Conservation (phyloP, 1,140 invertebrate species). For the Bombyx mandarina region DNA sequence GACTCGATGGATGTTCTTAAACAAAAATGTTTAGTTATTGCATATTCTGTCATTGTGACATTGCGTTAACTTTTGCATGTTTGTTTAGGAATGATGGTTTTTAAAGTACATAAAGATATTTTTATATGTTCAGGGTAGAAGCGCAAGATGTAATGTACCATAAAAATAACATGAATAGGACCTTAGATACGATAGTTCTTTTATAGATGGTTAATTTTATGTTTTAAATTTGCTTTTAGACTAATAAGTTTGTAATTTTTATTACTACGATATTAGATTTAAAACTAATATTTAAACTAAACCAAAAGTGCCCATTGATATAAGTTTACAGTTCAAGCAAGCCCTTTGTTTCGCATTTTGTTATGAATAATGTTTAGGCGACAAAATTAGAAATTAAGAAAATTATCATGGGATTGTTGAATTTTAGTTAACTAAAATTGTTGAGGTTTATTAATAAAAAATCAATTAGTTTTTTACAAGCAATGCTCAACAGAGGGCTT, state of each 20-base stretch:
- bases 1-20: constrained; percentile 31
- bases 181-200: constrained; percentile 67
- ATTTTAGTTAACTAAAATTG: constrained; percentile 69
- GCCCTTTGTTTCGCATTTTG: constrained; percentile 63
- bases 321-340: constrained; percentile 67
- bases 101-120: constrained; percentile 66
- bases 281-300: constrained; percentile 71
- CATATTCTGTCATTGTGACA: constrained; percentile 9
- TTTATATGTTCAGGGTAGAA: constrained; percentile 65
- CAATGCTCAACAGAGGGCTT: constrained; percentile 58
- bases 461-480: constrained; percentile 54
- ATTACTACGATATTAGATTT: constrained; percentile 67
- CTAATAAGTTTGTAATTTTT: constrained; percentile 68
- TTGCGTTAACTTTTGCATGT: constrained; percentile 13
- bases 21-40: constrained; percentile 34
- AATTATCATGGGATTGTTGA: constrained; percentile 63
- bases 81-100: constrained; percentile 45
- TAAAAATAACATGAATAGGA: constrained; percentile 61
- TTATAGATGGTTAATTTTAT: constrained; percentile 67
- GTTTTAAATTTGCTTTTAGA: constrained; percentile 66
- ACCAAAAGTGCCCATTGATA: constrained; percentile 73
- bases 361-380: constrained; percentile 65
- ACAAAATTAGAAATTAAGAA: constrained; percentile 67
- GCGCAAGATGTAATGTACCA: constrained; percentile 54
- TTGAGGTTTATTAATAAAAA: constrained; percentile 67